Evolutionary conservation across 2,113 vertebrate genomes (phyloP).

Genomic region (Tupaia tana): DNA sequence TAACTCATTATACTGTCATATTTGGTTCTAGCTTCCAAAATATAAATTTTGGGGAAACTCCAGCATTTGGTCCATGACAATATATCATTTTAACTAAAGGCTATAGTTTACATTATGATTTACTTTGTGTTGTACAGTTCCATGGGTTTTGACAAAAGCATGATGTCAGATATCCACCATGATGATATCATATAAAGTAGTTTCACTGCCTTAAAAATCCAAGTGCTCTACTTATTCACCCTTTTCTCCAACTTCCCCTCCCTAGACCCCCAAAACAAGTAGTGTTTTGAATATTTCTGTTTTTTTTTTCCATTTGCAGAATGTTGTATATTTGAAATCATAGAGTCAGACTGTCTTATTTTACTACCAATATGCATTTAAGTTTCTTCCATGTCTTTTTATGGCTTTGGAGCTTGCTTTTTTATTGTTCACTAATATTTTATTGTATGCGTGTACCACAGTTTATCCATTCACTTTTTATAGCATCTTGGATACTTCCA

Average conservation of each 20-base stretch:
- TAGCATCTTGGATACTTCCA: background rate
- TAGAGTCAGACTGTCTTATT: background rate
- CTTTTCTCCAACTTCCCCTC: background rate
- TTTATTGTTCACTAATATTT: background rate
- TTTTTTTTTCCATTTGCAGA: background rate
- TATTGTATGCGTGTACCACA: background rate
- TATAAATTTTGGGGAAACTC: background rate
- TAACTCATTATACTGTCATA: background rate
- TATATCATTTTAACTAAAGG: background rate
- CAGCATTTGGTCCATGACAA: background rate
- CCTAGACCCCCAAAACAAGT: background rate
- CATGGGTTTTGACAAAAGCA: background rate
- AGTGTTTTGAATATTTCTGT: background rate
- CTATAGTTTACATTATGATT: background rate
- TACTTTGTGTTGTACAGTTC: background rate
- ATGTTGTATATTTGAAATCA: background rate
- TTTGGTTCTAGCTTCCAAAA: background rate
- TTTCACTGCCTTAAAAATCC: background rate
- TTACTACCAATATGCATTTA: background rate
- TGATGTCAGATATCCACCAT: background rate
- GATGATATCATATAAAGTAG: background rate
- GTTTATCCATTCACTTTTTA: background rate
- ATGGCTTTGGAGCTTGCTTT: background rate
- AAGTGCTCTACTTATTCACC: background rate
- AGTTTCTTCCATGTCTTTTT: background rate